phyloP scores from a whole-genome alignment of 2,113 vertebrate genomes.

The Rhinopithecus roxellana region DNA sequence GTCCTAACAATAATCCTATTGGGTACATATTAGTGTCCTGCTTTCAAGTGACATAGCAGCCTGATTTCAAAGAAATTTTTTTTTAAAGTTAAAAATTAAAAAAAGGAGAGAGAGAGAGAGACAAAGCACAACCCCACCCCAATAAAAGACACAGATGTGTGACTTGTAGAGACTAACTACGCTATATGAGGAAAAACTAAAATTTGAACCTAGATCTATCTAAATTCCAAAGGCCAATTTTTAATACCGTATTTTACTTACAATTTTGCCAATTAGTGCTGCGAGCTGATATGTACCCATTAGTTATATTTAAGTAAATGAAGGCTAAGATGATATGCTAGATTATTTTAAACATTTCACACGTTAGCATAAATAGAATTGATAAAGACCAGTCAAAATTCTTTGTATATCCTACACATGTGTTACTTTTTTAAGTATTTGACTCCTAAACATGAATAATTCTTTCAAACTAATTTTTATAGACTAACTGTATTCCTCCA shows the following conservation, averaged over 20 bases:
- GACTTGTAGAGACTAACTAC: not conserved
- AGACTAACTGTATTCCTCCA: not conserved
- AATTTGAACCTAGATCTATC: not conserved
- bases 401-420: not conserved
- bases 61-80: too few relatives aligned
- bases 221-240: not conserved
- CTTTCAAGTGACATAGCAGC: not conserved
- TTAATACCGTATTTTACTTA: not conserved
- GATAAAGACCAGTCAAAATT: not conserved
- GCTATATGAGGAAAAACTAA: not conserved
- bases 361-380: not conserved
- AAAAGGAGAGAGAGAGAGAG: fast-evolving
- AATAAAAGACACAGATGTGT: not conserved
- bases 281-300: not conserved
- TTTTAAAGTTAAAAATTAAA: not conserved
- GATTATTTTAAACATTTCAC: not conserved
- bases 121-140: not conserved
- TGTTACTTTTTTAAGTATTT: not conserved
- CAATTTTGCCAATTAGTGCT: not conserved
- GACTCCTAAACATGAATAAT: not conserved
- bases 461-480: not conserved
- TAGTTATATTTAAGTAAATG: not conserved
- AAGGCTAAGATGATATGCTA: not conserved
- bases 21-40: conserved; percentile 14
- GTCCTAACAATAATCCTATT: not conserved